Evolutionary conservation across 2,888 invertebrate species (phyloP), one percentile per base, ranked within the genome.

Genomic region (Rhopalosiphum nymphaeae): DNA sequence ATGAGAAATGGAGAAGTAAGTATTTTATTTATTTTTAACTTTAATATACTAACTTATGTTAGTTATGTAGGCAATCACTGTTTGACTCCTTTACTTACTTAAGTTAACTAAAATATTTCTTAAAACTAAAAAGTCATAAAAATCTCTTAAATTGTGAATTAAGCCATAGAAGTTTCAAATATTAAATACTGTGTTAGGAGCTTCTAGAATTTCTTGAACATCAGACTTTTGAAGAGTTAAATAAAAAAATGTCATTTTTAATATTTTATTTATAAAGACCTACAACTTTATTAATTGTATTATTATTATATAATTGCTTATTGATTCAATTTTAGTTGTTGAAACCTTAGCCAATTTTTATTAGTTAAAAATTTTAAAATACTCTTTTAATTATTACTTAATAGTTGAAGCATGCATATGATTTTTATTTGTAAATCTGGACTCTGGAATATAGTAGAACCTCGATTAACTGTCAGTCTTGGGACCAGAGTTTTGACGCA

Each of bases 1-100:
- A 46, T 94, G 42, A 46, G 93, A 86, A 94, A 94, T 86, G 93
- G 93, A 86, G 93, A 94, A 94, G 93, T 94, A 46, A 91, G 93
- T 94, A 49, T 29, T 57, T 44, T 85, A 44, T 46, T 85, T 44
- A 26, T 11, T 44, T 85, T 42, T 21, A 49, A 53, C 21, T 53
- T 16, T 0, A 21, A 21, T 78, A 9, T 78, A 42, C 21, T 21
- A 36, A 78, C 21, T n/a, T n/a, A 67, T 4, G 13, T 11, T 49
- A 49, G 49, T 16, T 5, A 36, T 67, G 67, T n/a, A 67, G 5
- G n/a, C 21, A 36, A 36, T 36, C 21, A 78, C 16, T 67, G 3
- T 36, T 78, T 78, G 36, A 36, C 21, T 42, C 2, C 16, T 21
- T 78, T 78, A 21, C 36, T 36, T 21, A 42, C 36, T 21, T 78